Evolutionary conservation across 2,797 vertebrate species (phyloP).

Genomic region (Euthynnus affinis): DNA sequence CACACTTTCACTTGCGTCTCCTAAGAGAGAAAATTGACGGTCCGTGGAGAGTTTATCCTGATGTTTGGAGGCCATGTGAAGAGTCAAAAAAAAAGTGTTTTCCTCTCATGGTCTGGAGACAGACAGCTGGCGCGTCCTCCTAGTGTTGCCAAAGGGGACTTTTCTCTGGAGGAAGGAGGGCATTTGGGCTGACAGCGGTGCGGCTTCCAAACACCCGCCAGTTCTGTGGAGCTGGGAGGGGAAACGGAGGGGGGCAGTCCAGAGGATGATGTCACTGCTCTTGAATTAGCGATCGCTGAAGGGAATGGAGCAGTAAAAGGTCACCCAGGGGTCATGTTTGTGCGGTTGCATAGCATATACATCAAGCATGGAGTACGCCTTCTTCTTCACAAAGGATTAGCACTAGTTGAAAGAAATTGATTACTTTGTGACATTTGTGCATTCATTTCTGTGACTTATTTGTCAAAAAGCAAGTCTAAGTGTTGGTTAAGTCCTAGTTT

Average conservation of each 20-base stretch:
- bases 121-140: slow-evolving; percentile 54
- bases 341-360: slow-evolving; percentile 16
- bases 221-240: slow-evolving; percentile 31
- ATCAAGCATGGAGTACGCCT: slow-evolving; percentile 15
- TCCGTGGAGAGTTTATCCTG: slow-evolving; percentile 10
- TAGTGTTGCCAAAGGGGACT: slow-evolving; percentile 54
- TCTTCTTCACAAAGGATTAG: slow-evolving; percentile 45
- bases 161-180: slow-evolving; percentile 13
- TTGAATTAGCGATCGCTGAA: slow-evolving; percentile 64
- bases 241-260: slow-evolving; percentile 34
- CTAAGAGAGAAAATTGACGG: background rate
- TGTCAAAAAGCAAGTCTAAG: slow-evolving; percentile 2
- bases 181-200: background rate
- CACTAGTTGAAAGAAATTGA: background rate
- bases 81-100: slow-evolving; percentile 31
- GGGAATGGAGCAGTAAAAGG: slow-evolving; percentile 56
- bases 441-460: slow-evolving; percentile 9
- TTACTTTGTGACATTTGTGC: background rate
- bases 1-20: slow-evolving; percentile 30
- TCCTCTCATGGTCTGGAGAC: slow-evolving; percentile 16
- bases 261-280: slow-evolving; percentile 72
- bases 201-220: slow-evolving; percentile 17
- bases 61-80: slow-evolving; percentile 36
- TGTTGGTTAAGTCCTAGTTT: slow-evolving; percentile 22
- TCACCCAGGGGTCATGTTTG: slow-evolving; percentile 54